phyloP scores from a whole-genome alignment of 2,888 invertebrate species.

The Lepidochrysops patricia region DNA sequence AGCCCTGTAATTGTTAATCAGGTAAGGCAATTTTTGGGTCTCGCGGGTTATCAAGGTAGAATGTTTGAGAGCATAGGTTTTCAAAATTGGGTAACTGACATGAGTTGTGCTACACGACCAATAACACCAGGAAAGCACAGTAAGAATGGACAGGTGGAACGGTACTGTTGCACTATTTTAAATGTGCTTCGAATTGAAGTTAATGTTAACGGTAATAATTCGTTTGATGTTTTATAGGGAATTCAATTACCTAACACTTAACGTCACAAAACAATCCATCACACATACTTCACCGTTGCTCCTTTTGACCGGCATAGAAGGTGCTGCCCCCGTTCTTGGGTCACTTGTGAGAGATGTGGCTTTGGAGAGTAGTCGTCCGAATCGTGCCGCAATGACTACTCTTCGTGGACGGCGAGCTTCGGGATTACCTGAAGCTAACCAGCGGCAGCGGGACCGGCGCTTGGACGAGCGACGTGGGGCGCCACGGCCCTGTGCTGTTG shows the following conservation, averaged over 20 bases:
- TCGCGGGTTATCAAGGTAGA: slow-evolving; percentile 21
- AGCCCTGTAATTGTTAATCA: too few relatives aligned
- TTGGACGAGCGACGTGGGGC: not conserved
- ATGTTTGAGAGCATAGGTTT: slow-evolving; percentile 24
- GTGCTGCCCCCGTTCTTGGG: not conserved
- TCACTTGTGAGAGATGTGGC: not conserved
- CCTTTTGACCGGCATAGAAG: not conserved
- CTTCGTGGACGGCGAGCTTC: not conserved
- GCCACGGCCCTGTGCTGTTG: not conserved
- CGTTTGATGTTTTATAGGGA: not conserved
- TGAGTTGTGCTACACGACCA: slow-evolving; percentile 20
- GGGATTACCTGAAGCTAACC: not conserved
- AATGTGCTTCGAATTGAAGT: slow-evolving; percentile 5
- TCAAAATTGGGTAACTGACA: slow-evolving; percentile 8
- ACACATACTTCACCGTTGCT: not conserved
- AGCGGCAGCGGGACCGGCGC: not conserved
- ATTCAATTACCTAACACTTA: slow-evolving; percentile 1
- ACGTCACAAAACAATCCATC: not conserved
- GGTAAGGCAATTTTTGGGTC: too few relatives aligned
- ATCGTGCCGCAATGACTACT: not conserved
- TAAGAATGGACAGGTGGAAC: slow-evolving; percentile 18
- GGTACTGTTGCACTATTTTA: not conserved
- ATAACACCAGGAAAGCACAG: slow-evolving; percentile 28
- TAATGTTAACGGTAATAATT: not conserved
- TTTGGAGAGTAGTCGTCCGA: not conserved